Percentiles rank a stretch among this genome's conserved stretches.
phyloP scores from a whole-genome alignment of 1,140 invertebrate species.

The Nymphalis io region DNA sequence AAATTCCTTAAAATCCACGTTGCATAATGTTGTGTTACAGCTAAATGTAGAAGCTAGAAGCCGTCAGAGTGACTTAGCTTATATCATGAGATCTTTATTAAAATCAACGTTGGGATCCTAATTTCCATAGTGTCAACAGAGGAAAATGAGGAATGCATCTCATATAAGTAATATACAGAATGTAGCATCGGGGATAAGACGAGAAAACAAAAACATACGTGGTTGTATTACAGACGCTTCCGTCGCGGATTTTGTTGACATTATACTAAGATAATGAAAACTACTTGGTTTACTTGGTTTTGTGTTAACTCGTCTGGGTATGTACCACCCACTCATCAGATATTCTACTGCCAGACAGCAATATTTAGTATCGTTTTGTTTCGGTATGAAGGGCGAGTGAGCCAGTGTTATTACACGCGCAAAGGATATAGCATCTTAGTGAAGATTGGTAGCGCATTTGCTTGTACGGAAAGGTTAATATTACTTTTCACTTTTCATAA shows the following conservation, averaged over 20 bases:
- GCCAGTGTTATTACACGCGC: no score
- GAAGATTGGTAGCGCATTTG: no score
- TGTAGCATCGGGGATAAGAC: constrained; percentile 5
- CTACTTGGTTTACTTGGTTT: no score
- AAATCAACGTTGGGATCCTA: constrained; percentile 48
- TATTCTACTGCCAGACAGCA: no score
- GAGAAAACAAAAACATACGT: constrained; percentile 32
- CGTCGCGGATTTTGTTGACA: background rate
- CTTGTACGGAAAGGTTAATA: no score
- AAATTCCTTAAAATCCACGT: background rate
- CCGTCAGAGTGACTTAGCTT: constrained; percentile 3
- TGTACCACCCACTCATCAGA: no score
- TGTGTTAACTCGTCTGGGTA: no score
- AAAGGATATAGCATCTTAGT: no score
- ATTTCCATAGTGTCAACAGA: constrained; percentile 63
- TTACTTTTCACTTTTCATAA: no score
- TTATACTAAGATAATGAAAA: background rate
- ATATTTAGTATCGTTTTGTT: no score
- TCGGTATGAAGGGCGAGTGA: no score
- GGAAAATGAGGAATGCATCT: constrained; percentile 54
- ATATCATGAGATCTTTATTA: constrained; percentile 42
- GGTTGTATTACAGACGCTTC: constrained; percentile 4
- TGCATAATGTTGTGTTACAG: background rate
- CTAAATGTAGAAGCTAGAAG: constrained; percentile 3
- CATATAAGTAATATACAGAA: constrained; percentile 16